Conservation (phyloP, 2,888 invertebrate species). For the Diogma glabrata region DNA sequence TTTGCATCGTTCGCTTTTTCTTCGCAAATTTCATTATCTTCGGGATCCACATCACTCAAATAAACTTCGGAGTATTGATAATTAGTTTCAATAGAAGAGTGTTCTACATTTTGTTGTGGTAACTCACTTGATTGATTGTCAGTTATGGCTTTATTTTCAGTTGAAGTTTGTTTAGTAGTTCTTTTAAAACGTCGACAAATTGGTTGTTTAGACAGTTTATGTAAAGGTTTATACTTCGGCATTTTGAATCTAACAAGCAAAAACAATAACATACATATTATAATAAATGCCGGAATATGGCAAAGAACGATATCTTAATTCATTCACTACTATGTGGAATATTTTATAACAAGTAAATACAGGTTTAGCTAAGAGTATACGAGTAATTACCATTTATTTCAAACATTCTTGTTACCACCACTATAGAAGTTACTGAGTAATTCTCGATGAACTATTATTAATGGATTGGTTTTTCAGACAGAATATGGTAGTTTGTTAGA, state of each 20-base stretch:
- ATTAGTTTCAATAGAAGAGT: background rate
- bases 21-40: background rate
- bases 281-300: too few species aligned
- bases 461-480: too few species aligned
- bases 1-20: background rate
- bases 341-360: too few species aligned
- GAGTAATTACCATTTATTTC: too few species aligned
- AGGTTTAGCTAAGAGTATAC: too few species aligned
- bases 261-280: background rate
- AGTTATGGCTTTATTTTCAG: background rate
- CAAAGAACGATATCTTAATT: too few species aligned
- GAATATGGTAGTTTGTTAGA: too few species aligned
- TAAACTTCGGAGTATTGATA: background rate
- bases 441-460: too few species aligned
- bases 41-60: background rate
- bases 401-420: too few species aligned
- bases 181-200: background rate
- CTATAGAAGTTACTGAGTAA: too few species aligned
- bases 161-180: background rate
- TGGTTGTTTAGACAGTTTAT: background rate
- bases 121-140: background rate
- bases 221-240: background rate
- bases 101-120: background rate
- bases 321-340: too few species aligned
- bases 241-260: background rate